Percentiles rank a stretch among this genome's conserved stretches.
phyloP scores from a whole-genome alignment of 2,113 vertebrate genomes.

The Aptenodytes patagonicus region DNA sequence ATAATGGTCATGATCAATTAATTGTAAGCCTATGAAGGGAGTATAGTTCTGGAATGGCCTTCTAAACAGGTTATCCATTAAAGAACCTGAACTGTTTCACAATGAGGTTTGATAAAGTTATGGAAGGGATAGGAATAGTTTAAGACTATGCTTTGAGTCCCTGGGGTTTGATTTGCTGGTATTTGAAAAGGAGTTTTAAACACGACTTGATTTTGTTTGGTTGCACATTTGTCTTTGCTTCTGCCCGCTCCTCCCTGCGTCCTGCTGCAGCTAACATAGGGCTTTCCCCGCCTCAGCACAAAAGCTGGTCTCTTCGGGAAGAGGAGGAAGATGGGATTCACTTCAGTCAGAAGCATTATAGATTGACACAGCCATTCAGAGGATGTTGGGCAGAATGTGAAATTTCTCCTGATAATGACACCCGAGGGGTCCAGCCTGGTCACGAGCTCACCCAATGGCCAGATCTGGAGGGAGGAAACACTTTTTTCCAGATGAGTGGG shows the following conservation, averaged over 20 bases:
- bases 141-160: neutral
- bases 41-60: neutral
- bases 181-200: neutral
- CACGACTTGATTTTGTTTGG: neutral
- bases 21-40: neutral
- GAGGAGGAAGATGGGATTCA: neutral
- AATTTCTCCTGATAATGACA: neutral
- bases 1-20: neutral
- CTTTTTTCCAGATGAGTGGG: neutral
- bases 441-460: neutral
- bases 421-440: neutral
- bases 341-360: neutral
- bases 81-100: neutral
- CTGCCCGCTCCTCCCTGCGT: fast-evolving
- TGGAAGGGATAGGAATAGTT: neutral
- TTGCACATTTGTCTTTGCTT: neutral
- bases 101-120: neutral
- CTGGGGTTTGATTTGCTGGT: neutral
- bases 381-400: neutral
- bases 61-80: neutral
- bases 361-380: neutral
- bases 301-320: neutral
- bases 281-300: neutral
- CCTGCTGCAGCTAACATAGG: neutral
- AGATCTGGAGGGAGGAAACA: neutral